Evolutionary conservation across 1,140 invertebrate species (phyloP).

Genomic region (Phortica variegata): DNA sequence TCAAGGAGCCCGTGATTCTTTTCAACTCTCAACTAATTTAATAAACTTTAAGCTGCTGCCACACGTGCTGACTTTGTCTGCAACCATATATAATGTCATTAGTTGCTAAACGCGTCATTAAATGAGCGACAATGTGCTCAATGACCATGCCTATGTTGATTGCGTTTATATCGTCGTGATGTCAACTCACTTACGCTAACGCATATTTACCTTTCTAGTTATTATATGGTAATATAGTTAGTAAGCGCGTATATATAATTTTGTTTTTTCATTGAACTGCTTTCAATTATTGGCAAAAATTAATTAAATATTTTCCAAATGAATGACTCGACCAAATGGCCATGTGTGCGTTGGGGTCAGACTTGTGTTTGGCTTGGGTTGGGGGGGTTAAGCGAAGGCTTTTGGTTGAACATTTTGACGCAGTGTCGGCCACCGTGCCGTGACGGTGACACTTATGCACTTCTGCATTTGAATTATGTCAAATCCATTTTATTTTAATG

Average conservation of each 20-base stretch:
- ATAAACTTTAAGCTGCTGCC: no score
- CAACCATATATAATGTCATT: slow-evolving; percentile 15
- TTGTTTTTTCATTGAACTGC: slow-evolving; percentile 26
- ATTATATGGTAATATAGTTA: slow-evolving; percentile 25
- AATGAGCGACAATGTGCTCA: slow-evolving; percentile 43
- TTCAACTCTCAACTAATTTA: no score
- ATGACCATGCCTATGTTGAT: no score
- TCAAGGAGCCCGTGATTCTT: no score
- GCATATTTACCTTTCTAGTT: no score
- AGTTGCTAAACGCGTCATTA: slow-evolving; percentile 15
- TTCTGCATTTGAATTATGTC: slow-evolving; percentile 55
- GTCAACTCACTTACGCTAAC: no score
- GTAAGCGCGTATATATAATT: slow-evolving; percentile 15
- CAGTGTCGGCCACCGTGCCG: slow-evolving; percentile 4
- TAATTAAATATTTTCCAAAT: slow-evolving; percentile 57
- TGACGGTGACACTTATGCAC: slow-evolving; percentile 37
- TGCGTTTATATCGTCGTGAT: no score
- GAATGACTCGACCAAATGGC: slow-evolving; percentile 44
- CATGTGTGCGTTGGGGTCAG: slow-evolving; percentile 12
- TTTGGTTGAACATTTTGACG: not conserved
- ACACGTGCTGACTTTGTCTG: no score
- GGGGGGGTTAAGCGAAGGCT: no score
- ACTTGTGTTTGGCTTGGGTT: slow-evolving; percentile 1
- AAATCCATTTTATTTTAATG: slow-evolving; percentile 56
- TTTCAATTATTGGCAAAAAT: slow-evolving; percentile 55